These are phyloP conservation scores for Salvelinus fontinalis DNA, from an alignment of 2,113 vertebrate species.

Conservation along the genomic window DNA sequence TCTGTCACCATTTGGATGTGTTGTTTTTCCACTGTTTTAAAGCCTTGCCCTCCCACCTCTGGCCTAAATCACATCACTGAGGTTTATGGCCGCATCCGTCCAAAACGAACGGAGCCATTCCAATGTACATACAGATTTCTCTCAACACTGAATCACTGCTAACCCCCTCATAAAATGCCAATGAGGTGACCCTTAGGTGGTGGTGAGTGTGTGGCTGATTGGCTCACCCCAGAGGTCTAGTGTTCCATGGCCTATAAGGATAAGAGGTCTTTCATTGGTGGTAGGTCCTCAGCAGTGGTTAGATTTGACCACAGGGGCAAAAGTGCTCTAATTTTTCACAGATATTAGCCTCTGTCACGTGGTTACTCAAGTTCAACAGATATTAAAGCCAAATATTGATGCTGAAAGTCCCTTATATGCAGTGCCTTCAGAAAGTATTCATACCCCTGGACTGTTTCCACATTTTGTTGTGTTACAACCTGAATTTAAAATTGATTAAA, in stretches of 20 bases:
- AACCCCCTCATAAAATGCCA: slow-evolving; percentile 23
- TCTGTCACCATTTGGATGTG: no score
- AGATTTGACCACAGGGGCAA: not conserved
- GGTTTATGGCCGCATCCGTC: no score
- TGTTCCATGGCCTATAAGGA: slow-evolving; percentile 35
- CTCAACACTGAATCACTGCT: slow-evolving; percentile 21
- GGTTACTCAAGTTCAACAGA: slow-evolving; percentile 33
- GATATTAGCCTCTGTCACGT: slow-evolving; percentile 37
- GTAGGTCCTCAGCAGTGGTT: slow-evolving; percentile 23
- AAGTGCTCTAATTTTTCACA: not conserved
- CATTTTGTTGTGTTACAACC: no score
- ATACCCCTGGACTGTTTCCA: no score
- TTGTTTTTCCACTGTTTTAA: no score
- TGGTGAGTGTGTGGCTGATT: slow-evolving; percentile 31
- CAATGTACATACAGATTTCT: slow-evolving; percentile 23
- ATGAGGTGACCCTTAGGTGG: slow-evolving; percentile 16
- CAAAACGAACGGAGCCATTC: not conserved
- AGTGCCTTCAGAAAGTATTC: no score
- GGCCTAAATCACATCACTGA: no score
- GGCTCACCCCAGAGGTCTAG: slow-evolving; percentile 34
- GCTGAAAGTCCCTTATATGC: no score
- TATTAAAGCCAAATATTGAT: no score
- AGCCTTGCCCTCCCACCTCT: no score
- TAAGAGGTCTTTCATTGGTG: slow-evolving; percentile 45
- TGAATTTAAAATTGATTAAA: no score